These are phyloP conservation scores for Balearica regulorum DNA, from an alignment of 2,797 vertebrate species.

Conservation along the genomic window DNA sequence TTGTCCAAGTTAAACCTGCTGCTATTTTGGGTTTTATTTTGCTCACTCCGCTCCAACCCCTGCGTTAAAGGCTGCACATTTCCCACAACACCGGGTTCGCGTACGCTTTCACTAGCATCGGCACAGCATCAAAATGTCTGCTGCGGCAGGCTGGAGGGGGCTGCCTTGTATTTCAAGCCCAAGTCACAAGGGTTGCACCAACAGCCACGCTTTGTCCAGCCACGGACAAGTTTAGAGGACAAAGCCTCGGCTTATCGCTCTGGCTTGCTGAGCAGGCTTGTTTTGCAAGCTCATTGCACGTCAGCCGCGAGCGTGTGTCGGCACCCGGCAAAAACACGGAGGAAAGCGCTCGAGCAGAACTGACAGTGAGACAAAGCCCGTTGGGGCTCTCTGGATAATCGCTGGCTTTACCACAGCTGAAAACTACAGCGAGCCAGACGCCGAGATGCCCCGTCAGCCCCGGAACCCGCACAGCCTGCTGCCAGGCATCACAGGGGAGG, in stretches of 20 bases:
- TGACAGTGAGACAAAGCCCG: slow-evolving; percentile 9
- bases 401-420: neutral
- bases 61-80: neutral
- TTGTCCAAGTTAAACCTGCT: neutral
- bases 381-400: neutral
- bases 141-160: neutral
- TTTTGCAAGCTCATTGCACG: neutral
- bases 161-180: neutral
- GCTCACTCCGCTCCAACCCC: fast-evolving
- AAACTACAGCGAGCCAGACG: fast-evolving
- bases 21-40: neutral
- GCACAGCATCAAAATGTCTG: neutral
- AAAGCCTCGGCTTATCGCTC: neutral
- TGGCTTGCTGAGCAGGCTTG: neutral
- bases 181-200: neutral
- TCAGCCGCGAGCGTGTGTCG: neutral
- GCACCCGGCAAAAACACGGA: neutral
- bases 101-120: fast-evolving
- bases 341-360: neutral
- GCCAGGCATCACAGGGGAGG: neutral
- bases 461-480: neutral
- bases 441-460: neutral
- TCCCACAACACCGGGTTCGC: fast-evolving
- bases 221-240: neutral
- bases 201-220: neutral